Evolutionary conservation across 2,113 vertebrate genomes (phyloP).

Genomic region (Aegithalos caudatus): DNA sequence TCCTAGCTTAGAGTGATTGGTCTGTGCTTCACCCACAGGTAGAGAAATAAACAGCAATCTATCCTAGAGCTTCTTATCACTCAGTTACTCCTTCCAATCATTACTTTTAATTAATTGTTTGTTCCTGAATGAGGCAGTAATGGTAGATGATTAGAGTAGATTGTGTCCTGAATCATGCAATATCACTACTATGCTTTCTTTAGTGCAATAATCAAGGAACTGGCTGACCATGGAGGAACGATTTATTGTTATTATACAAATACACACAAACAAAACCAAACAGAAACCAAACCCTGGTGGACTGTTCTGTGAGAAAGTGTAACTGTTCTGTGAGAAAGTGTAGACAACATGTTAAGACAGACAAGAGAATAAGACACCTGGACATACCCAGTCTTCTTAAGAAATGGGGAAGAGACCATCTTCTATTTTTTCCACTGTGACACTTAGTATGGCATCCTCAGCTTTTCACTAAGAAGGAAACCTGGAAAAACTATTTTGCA

Average conservation of each 20-base stretch:
- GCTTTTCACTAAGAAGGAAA: background rate
- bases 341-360: background rate
- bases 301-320: no score
- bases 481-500: background rate
- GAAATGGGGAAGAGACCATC: background rate
- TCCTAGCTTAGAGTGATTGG: background rate
- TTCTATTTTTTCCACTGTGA: background rate
- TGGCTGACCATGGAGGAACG: background rate
- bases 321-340: background rate
- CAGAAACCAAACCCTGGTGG: background rate
- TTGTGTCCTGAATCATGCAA: background rate
- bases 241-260: background rate
- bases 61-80: background rate
- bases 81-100: background rate
- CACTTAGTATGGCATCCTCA: background rate
- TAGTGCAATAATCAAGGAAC: background rate
- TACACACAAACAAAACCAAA: background rate
- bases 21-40: background rate
- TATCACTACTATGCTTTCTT: background rate
- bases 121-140: background rate
- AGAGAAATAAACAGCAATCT: background rate
- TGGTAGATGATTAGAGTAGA: background rate
- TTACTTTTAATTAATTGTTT: background rate
- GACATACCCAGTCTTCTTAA: background rate
- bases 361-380: background rate